phyloP scores from a whole-genome alignment of 2,113 vertebrate species.

The Casuarius casuarius region DNA sequence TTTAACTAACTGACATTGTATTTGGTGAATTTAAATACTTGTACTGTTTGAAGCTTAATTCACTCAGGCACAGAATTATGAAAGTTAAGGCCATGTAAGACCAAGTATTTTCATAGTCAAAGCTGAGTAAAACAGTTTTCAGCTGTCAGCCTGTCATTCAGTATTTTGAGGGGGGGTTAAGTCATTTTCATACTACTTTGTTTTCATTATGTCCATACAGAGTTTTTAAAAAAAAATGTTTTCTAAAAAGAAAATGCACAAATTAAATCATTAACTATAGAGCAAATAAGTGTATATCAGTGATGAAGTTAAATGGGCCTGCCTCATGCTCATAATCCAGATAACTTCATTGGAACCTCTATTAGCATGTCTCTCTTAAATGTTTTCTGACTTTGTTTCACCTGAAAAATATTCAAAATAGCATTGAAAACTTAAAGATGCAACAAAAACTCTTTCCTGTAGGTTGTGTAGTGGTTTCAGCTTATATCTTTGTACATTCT shows the following conservation, averaged over 20 bases:
- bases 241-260: not conserved
- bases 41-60: not conserved
- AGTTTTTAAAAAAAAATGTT: not conserved
- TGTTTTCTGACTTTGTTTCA: not conserved
- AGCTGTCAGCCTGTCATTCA: not conserved
- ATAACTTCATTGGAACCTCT: not conserved
- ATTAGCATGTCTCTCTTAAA: not conserved
- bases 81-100: not conserved
- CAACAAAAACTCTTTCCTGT: not conserved
- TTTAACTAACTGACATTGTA: not conserved
- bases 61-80: not conserved
- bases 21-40: not conserved
- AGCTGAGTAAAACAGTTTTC: not conserved
- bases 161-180: not conserved
- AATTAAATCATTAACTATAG: not conserved
- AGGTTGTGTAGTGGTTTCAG: not conserved
- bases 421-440: not conserved
- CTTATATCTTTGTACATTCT: not conserved
- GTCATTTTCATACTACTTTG: not conserved
- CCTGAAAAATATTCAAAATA: not conserved
- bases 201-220: not conserved
- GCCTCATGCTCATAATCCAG: not conserved
- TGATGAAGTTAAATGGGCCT: not conserved
- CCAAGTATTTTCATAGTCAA: not conserved
- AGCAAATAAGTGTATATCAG: not conserved